A percentile compares a stretch with the other conserved stretches of the same genome.
Evolutionary conservation across 2,113 vertebrate species (phyloP).

Genomic region (Arothron firmamentum): DNA sequence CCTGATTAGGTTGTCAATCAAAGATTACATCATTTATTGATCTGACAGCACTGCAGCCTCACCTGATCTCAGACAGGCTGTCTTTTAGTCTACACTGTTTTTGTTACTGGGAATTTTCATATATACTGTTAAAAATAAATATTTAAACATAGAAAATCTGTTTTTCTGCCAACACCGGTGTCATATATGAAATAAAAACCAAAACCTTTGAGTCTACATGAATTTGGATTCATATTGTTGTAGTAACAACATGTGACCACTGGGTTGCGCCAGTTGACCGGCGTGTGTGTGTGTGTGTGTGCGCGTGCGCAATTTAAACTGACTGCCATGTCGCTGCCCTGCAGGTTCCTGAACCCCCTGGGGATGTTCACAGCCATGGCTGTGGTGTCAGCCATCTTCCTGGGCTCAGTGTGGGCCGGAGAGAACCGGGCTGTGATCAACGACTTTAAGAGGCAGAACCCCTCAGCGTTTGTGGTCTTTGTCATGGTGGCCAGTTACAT

Average conservation of each 20-base stretch:
- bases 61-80: neutral
- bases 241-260: slow-evolving; percentile 23
- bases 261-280: slow-evolving; percentile 23
- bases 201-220: neutral
- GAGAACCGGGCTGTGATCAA: slow-evolving; percentile 84
- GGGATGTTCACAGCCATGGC: slow-evolving; percentile 85
- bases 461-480: slow-evolving; percentile 77
- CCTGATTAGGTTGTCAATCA: neutral
- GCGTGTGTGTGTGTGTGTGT: neutral
- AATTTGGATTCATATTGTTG: neutral
- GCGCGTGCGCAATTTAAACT: neutral
- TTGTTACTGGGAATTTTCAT: too few species aligned
- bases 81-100: neutral
- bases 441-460: slow-evolving; percentile 86
- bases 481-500: slow-evolving; percentile 88
- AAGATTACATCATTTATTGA: neutral
- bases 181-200: too few species aligned
- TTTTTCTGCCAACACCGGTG: too few species aligned
- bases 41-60: neutral
- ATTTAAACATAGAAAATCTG: too few species aligned
- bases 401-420: slow-evolving; percentile 83
- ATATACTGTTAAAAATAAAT: too few species aligned
- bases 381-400: slow-evolving; percentile 83
- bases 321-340: slow-evolving; percentile 15
- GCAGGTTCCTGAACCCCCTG: slow-evolving; percentile 87